Conservation (phyloP, 2,113 vertebrate species). For the Acanthisitta chloris region DNA sequence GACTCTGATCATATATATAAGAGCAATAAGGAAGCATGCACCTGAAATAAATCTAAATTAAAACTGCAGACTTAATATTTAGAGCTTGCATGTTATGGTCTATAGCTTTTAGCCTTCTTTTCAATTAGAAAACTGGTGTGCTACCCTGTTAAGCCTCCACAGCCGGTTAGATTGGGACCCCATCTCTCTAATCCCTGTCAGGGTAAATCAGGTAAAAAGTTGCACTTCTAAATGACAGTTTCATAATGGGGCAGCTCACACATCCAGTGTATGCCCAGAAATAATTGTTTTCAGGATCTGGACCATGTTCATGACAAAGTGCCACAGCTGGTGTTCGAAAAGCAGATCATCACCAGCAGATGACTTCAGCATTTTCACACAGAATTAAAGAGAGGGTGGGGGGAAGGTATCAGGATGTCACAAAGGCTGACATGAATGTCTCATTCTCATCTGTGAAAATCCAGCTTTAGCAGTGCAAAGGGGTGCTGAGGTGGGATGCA, state of each 20-base stretch:
- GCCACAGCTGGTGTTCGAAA: background rate
- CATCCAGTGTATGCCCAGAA: background rate
- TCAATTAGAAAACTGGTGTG: background rate
- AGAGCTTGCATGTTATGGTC: background rate
- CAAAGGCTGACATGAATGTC: background rate
- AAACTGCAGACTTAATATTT: background rate
- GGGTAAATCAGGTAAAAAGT: background rate
- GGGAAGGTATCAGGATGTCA: background rate
- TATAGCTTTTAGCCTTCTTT: background rate
- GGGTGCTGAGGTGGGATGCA: background rate
- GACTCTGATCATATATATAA: background rate
- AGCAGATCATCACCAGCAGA: background rate
- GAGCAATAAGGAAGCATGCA: background rate
- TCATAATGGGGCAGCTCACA: background rate
- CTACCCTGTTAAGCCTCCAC: background rate
- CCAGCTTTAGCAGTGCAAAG: background rate
- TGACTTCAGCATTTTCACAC: background rate
- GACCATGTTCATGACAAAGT: background rate
- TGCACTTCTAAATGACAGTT: background rate
- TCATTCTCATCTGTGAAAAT: background rate
- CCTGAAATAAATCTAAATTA: background rate
- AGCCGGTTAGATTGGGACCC: background rate
- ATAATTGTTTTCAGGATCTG: background rate
- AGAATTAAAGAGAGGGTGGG: background rate
- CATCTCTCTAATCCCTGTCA: background rate